Base-by-base conservation (phyloP, 1,140 invertebrate genomes). In the Stenopsyche tienmushanensis region DNA sequence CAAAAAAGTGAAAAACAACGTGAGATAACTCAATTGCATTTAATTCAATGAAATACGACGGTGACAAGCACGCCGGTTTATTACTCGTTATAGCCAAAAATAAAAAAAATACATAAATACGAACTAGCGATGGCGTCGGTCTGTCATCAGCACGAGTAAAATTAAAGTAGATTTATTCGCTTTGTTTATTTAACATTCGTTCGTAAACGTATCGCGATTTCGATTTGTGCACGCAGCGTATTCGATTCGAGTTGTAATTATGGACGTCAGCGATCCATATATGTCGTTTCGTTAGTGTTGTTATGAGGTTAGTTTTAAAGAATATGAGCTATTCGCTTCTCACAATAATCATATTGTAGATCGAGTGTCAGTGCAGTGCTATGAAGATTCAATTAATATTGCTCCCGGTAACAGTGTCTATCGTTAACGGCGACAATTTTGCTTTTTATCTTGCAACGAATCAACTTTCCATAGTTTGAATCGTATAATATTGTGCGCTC, bases 61-160 rank as follows among this genome's bases (percentile, higher is more conserved):
- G n/a, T n/a, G n/a, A n/a, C n/a, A n/a, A n/a, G n/a, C n/a, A n/a
- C n/a, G n/a, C n/a, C n/a, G n/a, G n/a, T n/a, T n/a, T 7, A 7
- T 20, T 49, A 9, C 17, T 57, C 26, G 25, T 34, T 57, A n/a
- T n/a, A 13, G 23, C 23, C 29, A 26, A 57, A 21, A 57, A 29
- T 49, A 57, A 57, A 29, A 26, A 57, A 17, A 26, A 15, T 26
- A 34, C 29, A 15, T n/a, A n/a, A n/a, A n/a, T n/a, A n/a, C n/a
- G n/a, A 57, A 15, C 23, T 13, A 57, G 24, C 47, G 54, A 65
- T 58, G 63, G 63, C 63, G 63, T 65, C 63, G 63, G 63, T 65
- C 63, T 65, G 63, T 65, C 63, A 65, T 42, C 15, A 49, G 20
- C 45, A 52, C 34, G 42, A 24, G 23, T 7, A 58, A 45, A 8